phyloP scores from a whole-genome alignment of 2,797 vertebrate genomes.

The Microctenopoma stevenorrisi region DNA sequence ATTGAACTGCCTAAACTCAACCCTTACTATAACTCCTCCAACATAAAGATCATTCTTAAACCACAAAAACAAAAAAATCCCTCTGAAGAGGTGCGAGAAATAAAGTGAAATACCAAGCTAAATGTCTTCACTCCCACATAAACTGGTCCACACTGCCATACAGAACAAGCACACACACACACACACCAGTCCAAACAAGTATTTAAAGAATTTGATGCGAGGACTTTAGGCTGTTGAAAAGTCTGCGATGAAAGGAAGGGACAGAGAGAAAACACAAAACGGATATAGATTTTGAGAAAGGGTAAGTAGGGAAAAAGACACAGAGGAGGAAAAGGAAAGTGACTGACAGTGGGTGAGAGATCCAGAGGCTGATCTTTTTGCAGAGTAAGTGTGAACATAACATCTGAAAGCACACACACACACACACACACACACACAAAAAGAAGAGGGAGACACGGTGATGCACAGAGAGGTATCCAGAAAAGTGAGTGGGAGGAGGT shows the following conservation, averaged over 20 bases:
- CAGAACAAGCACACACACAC: neutral
- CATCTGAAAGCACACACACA: conserved; percentile 39
- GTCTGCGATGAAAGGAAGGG: conserved; percentile 22
- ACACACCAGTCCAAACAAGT: neutral
- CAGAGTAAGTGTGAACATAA: conserved; percentile 38
- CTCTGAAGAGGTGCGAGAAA: too few species aligned
- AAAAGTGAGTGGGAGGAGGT: conserved; percentile 74
- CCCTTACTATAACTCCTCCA: too few species aligned
- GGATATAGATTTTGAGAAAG: conserved; percentile 50
- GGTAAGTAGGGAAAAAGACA: conserved; percentile 19
- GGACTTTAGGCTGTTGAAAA: conserved; percentile 46
- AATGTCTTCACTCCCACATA: too few species aligned
- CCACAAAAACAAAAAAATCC: too few species aligned
- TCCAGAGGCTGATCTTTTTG: conserved; percentile 40
- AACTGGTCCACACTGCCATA: too few species aligned
- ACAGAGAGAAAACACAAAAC: conserved; percentile 30
- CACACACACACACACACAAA: conserved; percentile 2
- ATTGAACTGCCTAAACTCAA: too few species aligned
- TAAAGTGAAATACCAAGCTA: too few species aligned
- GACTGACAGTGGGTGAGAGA: conserved; percentile 19
- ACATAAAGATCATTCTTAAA: too few species aligned
- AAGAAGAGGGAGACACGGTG: conserved; percentile 41
- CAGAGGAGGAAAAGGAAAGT: conserved; percentile 10
- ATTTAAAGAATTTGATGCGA: too few species aligned
- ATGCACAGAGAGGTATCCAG: conserved; percentile 64